These are phyloP conservation scores for Plemyria rubiginata DNA, from an alignment of 2,888 invertebrate genomes.

Conservation along the genomic window DNA sequence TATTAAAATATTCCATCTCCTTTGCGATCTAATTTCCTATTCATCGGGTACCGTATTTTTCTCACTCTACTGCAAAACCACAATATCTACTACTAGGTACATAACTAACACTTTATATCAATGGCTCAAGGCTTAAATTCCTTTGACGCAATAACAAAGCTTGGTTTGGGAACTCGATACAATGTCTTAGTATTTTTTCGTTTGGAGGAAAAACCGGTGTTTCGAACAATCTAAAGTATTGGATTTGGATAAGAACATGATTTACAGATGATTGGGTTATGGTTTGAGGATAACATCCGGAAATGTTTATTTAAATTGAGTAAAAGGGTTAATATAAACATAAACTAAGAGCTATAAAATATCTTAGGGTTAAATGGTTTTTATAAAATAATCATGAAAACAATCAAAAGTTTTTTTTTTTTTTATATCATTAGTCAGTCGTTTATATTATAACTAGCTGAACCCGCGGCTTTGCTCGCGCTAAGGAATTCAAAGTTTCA, in stretches of 20 bases:
- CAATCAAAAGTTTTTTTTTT: no score
- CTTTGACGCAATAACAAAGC: constrained; percentile 22
- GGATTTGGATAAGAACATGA: constrained; percentile 71
- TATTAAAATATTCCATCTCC: constrained; percentile 68
- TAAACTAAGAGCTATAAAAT: background rate
- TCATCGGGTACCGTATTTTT: constrained; percentile 67
- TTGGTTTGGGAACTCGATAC: constrained; percentile 59
- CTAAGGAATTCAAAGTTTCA: no score
- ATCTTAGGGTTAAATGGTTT: no score
- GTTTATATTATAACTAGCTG: no score
- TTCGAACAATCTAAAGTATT: constrained; percentile 67
- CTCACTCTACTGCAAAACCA: constrained; percentile 49
- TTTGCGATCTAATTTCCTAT: constrained; percentile 73
- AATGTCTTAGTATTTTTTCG: constrained; percentile 57
- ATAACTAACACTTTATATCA: constrained; percentile 36
- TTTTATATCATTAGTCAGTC: no score
- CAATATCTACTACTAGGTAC: constrained; percentile 32
- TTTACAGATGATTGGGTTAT: constrained; percentile 66
- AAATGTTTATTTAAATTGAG: constrained; percentile 42
- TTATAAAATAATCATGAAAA: no score
- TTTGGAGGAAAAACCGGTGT: constrained; percentile 53
- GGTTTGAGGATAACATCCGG: constrained; percentile 51
- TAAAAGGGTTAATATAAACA: constrained; percentile 13
- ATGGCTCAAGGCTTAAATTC: constrained; percentile 39
- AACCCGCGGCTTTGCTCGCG: no score